Conservation (phyloP, 1,140 invertebrate species). For the Heliconius himera region DNA sequence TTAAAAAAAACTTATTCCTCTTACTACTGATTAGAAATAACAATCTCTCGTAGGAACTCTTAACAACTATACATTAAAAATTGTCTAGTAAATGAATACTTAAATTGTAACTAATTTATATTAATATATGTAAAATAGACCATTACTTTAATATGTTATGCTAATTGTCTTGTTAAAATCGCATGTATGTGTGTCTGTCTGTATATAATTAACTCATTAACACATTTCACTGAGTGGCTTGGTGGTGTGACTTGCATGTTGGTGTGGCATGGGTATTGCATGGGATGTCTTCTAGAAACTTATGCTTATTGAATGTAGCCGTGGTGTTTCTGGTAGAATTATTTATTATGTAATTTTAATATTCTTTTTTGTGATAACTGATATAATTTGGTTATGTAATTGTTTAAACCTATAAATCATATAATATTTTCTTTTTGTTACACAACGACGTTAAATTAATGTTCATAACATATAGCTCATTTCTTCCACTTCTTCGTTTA, state of each 20-base stretch:
- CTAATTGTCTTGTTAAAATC: conserved; percentile 2
- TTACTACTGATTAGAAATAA: not conserved
- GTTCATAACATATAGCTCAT: no score
- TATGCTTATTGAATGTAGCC: not conserved
- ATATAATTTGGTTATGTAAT: not conserved
- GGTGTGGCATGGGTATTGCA: conserved; percentile 20
- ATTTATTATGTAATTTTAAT: not conserved
- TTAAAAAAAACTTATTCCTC: not conserved
- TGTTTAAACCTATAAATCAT: not conserved
- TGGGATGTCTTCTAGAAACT: not conserved
- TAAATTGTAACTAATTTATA: not conserved
- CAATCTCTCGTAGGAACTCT: not conserved
- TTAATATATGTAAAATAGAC: not conserved
- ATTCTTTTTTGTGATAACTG: not conserved
- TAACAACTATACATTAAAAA: not conserved
- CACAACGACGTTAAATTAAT: no score
- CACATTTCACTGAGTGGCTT: conserved; percentile 25
- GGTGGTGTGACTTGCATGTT: conserved; percentile 1
- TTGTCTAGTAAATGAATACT: not conserved
- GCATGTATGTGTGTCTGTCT: conserved; percentile 5
- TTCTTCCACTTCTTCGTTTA: no score
- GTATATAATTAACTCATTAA: conserved; percentile 26
- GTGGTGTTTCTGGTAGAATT: not conserved
- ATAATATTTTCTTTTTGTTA: no score
- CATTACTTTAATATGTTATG: conserved; percentile 2